Percentiles rank a stretch among this genome's conserved stretches.
These are phyloP conservation scores for Aromia moschata DNA, from an alignment of 2,888 invertebrate species.

Conservation along the genomic window DNA sequence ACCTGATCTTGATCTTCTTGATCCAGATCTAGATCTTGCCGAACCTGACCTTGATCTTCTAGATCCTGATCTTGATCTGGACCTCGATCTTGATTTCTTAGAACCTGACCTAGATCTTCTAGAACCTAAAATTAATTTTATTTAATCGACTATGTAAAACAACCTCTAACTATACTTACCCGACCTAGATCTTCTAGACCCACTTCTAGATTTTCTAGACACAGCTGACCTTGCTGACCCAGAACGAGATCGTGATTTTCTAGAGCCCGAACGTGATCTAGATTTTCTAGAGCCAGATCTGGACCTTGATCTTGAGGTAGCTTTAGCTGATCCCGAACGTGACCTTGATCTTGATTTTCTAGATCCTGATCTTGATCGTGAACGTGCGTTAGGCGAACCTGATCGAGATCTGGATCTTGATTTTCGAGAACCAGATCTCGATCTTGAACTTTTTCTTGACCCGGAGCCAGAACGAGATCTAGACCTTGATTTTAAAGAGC, in stretches of 20 bases:
- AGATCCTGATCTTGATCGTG: constrained; percentile 32
- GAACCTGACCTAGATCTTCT: constrained; percentile 33
- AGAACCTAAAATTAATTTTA: not conserved
- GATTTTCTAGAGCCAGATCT: constrained; percentile 31
- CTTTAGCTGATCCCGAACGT: constrained; percentile 24
- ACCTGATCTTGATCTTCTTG: constrained; percentile 50
- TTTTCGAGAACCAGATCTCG: constrained; percentile 21
- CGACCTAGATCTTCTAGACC: constrained; percentile 19
- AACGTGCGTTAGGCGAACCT: constrained; percentile 12
- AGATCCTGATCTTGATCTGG: constrained; percentile 41
- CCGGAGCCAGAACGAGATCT: constrained; percentile 50
- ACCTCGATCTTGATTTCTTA: constrained; percentile 40
- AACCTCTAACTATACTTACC: not conserved
- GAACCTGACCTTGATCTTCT: constrained; percentile 44
- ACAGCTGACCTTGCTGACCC: constrained; percentile 29
- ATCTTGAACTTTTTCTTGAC: constrained; percentile 30
- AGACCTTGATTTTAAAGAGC: constrained; percentile 39
- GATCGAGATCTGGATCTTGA: constrained; percentile 53
- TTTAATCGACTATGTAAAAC: too few species aligned
- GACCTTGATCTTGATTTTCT: constrained; percentile 10
- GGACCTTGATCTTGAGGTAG: constrained; percentile 32
- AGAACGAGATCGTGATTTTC: constrained; percentile 33
- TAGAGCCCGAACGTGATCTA: constrained; percentile 40
- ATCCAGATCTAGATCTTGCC: constrained; percentile 49
- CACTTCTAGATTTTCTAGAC: constrained; percentile 36